phyloP scores from a whole-genome alignment of 2,888 invertebrate genomes.

The Phyto melanocephala region DNA sequence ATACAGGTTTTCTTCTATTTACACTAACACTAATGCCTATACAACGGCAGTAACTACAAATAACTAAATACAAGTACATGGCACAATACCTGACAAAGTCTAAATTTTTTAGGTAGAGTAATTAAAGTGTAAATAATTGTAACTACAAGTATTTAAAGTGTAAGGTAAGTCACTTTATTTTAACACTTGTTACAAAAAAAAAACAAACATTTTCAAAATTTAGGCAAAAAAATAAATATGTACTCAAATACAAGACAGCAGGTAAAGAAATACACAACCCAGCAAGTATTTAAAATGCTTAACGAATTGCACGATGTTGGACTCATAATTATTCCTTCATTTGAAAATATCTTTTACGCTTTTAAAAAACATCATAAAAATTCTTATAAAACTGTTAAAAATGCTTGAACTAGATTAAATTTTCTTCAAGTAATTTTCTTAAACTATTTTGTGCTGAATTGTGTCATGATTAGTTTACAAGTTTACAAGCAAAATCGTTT shows the following conservation, averaged over 20 bases:
- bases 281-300: neutral
- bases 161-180: constrained; percentile 54
- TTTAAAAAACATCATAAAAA: too few species aligned
- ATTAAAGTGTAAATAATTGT: neutral
- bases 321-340: too few species aligned
- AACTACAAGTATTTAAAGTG: neutral
- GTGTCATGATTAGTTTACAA: too few species aligned
- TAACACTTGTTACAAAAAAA: constrained; percentile 40
- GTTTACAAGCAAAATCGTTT: too few species aligned
- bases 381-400: too few species aligned
- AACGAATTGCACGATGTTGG: too few species aligned
- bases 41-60: neutral
- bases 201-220: constrained; percentile 2
- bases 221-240: neutral
- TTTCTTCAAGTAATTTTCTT: too few species aligned
- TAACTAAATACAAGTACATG: neutral
- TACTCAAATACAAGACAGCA: neutral
- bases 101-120: constrained; percentile 5
- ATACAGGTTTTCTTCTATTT: too few species aligned
- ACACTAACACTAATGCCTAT: neutral
- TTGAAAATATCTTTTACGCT: too few species aligned
- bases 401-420: too few species aligned
- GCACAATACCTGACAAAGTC: constrained; percentile 21
- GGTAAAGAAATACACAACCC: constrained; percentile 9
- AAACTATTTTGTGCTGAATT: too few species aligned